phyloP scores from a whole-genome alignment of 2,113 vertebrate genomes.

The Podiceps cristatus region DNA sequence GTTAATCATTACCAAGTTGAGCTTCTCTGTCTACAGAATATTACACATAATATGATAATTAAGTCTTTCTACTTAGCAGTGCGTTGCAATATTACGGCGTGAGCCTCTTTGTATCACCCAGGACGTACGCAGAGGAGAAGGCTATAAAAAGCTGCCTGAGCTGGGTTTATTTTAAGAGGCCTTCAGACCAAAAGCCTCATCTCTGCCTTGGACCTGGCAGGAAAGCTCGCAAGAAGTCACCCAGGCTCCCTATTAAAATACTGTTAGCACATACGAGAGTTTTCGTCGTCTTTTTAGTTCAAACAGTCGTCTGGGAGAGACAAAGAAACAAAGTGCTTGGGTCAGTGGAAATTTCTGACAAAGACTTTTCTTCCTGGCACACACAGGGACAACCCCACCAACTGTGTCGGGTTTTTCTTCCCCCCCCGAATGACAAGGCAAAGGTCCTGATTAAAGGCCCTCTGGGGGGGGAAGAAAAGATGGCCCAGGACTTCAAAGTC shows the following conservation, averaged over 20 bases:
- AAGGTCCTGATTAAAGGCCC: constrained; percentile 82
- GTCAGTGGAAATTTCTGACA: constrained; percentile 79
- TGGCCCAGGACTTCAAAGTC: constrained; percentile 82
- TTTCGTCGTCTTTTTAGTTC: constrained; percentile 55
- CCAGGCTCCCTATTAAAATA: constrained; percentile 50
- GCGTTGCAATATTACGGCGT: neutral
- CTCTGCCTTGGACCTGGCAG: constrained; percentile 45
- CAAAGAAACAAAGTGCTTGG: constrained; percentile 76
- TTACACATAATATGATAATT: neutral
- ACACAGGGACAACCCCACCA: constrained; percentile 65
- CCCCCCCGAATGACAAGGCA: constrained; percentile 72
- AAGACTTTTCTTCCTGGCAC: constrained; percentile 81
- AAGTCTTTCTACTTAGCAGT: neutral
- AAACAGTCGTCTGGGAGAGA: constrained; percentile 74
- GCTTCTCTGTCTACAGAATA: neutral
- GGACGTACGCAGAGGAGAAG: neutral
- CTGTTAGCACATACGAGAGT: neutral
- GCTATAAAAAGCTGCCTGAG: constrained; percentile 20
- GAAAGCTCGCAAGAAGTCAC: constrained; percentile 40
- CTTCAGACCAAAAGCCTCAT: constrained; percentile 32
- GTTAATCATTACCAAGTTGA: neutral
- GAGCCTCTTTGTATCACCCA: neutral
- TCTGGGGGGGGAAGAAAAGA: constrained; percentile 75
- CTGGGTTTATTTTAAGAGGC: constrained; percentile 34
- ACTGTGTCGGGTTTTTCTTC: constrained; percentile 17